Evolutionary conservation across 2,888 invertebrate species (phyloP), one percentile per base, ranked within the genome.

Genomic region (Drosophila kuntzei): DNA sequence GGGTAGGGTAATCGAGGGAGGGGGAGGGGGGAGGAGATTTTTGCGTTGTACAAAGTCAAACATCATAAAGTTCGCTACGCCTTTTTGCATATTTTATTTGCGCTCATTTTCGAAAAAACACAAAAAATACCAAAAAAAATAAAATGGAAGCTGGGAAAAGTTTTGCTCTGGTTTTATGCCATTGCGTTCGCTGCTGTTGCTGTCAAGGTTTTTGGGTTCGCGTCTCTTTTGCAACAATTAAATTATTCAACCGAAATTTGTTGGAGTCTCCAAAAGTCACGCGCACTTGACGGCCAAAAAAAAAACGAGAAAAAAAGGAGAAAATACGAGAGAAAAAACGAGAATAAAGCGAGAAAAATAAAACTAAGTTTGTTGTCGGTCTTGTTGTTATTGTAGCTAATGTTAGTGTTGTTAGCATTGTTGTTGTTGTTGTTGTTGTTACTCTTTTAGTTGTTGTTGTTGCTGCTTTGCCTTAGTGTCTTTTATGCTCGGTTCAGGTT

Each of bases 31-130:
- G 34, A 18, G 50, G 46, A 41, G 44, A 58, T 68, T 66, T 69
- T 71, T 68, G 68, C 78, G 64, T 80, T 69, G 79, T 86, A 82
- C 72, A 89, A 85, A 89, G 89, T 85, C 90, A 85, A 85, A 85
- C 78, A 85, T 89, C 89, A 85, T 89, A 85, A 85, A 85, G 90
- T 89, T 89, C 75, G 86, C 89, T 82, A 88, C 83, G 89, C 84
- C 89, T 89, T 89, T 89, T 89, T 89, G 84, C 87, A 89, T 89
- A 89, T 89, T 88, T 84, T 84, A 88, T 84, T 84, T 88, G 83
- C 58, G 88, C 89, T 89, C 82, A 85, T 81, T 83, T 83, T 68
- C 63, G 34, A 59, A 57, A 70, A 59, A 60, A 51, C 47, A 16
- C 25, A 8, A 32, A 39, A 14, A 11, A 43, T 12, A 47, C 46